These are phyloP conservation scores for Nymphalis c-album DNA, from an alignment of 2,888 invertebrate genomes.

Conservation along the genomic window DNA sequence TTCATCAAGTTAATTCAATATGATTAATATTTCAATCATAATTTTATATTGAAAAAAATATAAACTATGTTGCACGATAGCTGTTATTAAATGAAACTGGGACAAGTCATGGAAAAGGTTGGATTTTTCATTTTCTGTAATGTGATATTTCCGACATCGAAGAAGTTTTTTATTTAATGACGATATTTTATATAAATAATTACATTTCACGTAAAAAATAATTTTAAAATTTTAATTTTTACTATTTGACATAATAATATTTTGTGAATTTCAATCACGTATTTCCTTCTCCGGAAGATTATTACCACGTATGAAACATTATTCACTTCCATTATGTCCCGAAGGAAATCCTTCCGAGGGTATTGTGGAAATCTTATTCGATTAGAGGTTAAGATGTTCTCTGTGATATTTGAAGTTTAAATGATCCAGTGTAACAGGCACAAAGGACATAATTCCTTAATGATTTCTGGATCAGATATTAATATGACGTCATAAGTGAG, in stretches of 20 bases:
- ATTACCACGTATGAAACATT: constrained; percentile 20
- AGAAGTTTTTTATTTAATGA: too few relatives aligned
- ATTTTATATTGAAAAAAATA: not conserved
- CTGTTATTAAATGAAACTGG: constrained; percentile 2
- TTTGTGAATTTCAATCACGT: constrained; percentile 12
- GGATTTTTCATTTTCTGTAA: not conserved
- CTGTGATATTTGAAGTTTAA: not conserved
- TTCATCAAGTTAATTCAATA: not conserved
- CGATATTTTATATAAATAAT: not conserved
- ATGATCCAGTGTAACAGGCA: too few relatives aligned
- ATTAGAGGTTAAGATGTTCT: not conserved
- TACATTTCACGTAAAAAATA: not conserved
- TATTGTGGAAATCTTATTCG: constrained; percentile 9
- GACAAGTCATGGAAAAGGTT: not conserved
- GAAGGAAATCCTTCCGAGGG: constrained; percentile 8
- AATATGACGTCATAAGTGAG: too few relatives aligned
- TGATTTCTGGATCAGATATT: too few relatives aligned
- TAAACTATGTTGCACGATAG: not conserved
- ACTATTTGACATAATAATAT: not conserved
- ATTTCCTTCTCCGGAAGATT: constrained; percentile 11
- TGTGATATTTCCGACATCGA: not conserved
- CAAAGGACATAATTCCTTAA: too few relatives aligned
- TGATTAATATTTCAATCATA: not conserved
- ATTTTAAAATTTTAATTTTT: not conserved
- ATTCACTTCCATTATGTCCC: constrained; percentile 11